Evolutionary conservation across 2,113 vertebrate genomes (phyloP), one percentile per base, ranked within the genome.

Genomic region (Natator depressus): DNA sequence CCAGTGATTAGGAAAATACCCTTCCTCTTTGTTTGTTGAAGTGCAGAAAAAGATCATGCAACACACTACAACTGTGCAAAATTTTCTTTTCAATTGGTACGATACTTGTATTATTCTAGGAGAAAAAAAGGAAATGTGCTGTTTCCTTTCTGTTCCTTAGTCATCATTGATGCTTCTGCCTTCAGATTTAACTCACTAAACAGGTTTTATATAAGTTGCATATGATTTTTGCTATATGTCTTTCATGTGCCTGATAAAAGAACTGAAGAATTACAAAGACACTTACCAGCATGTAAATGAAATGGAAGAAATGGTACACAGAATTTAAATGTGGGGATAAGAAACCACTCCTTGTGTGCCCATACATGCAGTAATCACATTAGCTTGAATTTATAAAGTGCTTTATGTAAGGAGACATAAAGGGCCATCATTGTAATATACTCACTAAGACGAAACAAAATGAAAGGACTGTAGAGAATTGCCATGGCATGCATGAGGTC

Each of bases 311-410:
- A 93, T 20, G 54, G 17, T 82, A 89, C 91, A 62, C 14, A 65
- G 91, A 95, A 95, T 95, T 93, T 82, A 83, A 95, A 95, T 54
- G 27, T 5, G 69, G 8, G n/a, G 50, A 93, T 94, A 86, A 94
- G 88, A 94, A 93, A 78, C 6, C 17, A 83, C 24, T 10, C 49
- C 31, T 84, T 80, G 27, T 85, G n/a, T 89, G 46, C 62, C 87
- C 38, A n/a, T 82, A 59, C 31, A 88, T 54, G 9, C 4, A 3
- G 51, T 96, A 96, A 95, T 93, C 6, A 0, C 82, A 91, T 93
- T 84, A 96, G 50, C 46, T 94, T 96, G 79, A 85, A 69, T 94
- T 91, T 84, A 19, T 46, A 85, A 96, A 93, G 55, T 38, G 2
- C 27, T 89, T 84, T 85, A 19, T 82, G 53, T 89, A 86, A 87